Evolutionary conservation across 2,797 vertebrate species (phyloP).

Genomic region (Dryobates pubescens): DNA sequence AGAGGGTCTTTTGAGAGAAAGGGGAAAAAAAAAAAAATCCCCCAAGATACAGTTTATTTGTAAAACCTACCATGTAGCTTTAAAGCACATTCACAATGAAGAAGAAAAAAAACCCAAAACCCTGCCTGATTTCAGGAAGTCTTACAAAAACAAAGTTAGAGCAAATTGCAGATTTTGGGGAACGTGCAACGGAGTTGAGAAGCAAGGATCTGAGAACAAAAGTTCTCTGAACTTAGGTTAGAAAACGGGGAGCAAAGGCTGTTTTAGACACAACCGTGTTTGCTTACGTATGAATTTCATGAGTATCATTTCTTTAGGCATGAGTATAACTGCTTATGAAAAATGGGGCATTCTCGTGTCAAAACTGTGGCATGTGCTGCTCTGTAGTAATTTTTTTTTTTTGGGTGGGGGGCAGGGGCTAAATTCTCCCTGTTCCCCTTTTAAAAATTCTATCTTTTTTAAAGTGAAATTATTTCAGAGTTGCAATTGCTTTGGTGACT

Average conservation of each 20-base stretch:
- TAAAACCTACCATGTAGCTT: constrained; percentile 45
- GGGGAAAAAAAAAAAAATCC: neutral
- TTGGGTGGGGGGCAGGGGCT: neutral
- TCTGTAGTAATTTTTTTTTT: neutral
- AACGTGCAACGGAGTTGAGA: neutral
- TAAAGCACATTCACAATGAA: constrained; percentile 31
- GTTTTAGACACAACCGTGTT: constrained; percentile 22
- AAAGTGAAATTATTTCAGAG: constrained; percentile 52
- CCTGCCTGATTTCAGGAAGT: constrained; percentile 45
- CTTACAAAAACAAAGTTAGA: constrained; percentile 31
- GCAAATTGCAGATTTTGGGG: constrained; percentile 33
- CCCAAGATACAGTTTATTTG: constrained; percentile 64
- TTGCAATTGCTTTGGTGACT: neutral
- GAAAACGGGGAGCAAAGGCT: neutral
- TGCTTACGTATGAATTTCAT: constrained; percentile 53
- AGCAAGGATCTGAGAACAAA: neutral
- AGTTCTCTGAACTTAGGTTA: constrained; percentile 26
- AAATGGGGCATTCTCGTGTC: constrained; percentile 25
- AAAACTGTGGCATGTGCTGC: neutral
- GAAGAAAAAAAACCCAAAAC: neutral
- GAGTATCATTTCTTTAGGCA: constrained; percentile 13
- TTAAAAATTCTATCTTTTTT: constrained; percentile 11
- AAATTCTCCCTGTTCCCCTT: neutral
- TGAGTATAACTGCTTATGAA: neutral
- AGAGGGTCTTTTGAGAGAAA: constrained; percentile 58